Conservation (phyloP, 2,113 vertebrate genomes). For the Myanophis thanlyinensis region DNA sequence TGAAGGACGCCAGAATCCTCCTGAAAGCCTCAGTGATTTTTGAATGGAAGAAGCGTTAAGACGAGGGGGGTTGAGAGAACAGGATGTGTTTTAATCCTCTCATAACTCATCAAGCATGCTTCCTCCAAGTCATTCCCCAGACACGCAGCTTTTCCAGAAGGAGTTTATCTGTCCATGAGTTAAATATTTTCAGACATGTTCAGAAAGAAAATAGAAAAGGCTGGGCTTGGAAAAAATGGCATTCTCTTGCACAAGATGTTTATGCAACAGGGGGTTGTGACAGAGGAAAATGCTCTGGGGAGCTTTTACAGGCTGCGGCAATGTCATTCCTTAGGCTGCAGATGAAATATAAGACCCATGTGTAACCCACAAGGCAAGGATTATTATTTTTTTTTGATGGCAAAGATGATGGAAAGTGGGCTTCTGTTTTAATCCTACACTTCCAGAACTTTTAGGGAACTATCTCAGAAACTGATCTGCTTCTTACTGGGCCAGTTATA, state of each 20-base stretch:
- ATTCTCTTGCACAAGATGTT: conserved; percentile 28
- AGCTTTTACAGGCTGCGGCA: not conserved
- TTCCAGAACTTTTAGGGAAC: not conserved
- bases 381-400: not conserved
- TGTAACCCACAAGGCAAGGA: not conserved
- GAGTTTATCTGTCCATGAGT: conserved; percentile 38
- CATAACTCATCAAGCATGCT: conserved; percentile 64
- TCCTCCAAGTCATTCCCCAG: conserved; percentile 56
- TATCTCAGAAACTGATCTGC: not conserved
- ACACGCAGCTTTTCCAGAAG: conserved; percentile 51
- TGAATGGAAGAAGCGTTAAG: conserved; percentile 9
- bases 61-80: conserved; percentile 15
- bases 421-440: not conserved
- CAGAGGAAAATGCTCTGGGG: not conserved
- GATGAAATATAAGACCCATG: not conserved
- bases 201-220: not conserved
- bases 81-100: conserved; percentile 58
- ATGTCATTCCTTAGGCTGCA: not conserved
- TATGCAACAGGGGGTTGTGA: conserved; percentile 48
- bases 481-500: not conserved
- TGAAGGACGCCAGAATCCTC: conserved; percentile 44
- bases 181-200: conserved; percentile 46
- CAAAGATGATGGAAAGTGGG: not conserved
- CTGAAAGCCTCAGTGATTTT: conserved; percentile 45
- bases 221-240: conserved; percentile 33